phyloP scores from a whole-genome alignment of 2,113 vertebrate species.

The Aptenodytes patagonicus region DNA sequence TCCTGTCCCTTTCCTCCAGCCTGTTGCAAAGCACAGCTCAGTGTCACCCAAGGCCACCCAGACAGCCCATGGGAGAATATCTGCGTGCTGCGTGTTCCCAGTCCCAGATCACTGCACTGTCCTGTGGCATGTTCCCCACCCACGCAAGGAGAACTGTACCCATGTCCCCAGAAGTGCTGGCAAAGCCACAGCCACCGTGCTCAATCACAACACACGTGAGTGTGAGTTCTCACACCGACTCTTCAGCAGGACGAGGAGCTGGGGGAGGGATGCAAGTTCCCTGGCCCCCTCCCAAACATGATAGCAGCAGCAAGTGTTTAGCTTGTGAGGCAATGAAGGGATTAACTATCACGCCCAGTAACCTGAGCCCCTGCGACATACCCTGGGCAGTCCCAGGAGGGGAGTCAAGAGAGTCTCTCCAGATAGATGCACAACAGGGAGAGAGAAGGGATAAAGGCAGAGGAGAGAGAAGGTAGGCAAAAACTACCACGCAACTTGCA shows the following conservation, averaged over 20 bases:
- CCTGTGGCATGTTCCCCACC: not conserved
- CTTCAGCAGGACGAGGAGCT: not conserved
- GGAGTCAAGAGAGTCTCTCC: not conserved
- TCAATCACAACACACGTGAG: accelerated
- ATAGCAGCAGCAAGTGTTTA: not conserved
- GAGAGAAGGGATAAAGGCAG: not conserved
- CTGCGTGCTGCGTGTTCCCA: not conserved
- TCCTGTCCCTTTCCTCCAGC: not conserved
- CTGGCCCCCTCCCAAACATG: not conserved
- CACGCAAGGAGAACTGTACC: not conserved
- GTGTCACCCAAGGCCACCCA: not conserved
- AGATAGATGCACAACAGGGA: not conserved
- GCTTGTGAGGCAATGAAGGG: not conserved
- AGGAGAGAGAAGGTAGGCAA: not conserved
- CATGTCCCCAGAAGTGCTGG: not conserved
- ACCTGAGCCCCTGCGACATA: not conserved
- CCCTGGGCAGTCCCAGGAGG: not conserved
- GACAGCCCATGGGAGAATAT: not conserved
- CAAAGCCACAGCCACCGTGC: not conserved
- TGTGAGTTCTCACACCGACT: not conserved
- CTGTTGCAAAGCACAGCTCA: not conserved
- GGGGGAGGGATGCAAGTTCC: not conserved
- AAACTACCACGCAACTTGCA: not conserved
- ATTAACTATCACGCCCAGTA: not conserved
- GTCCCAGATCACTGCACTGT: not conserved